These are phyloP conservation scores for Heliconius cydno DNA, from an alignment of 2,888 invertebrate genomes.

Conservation along the genomic window DNA sequence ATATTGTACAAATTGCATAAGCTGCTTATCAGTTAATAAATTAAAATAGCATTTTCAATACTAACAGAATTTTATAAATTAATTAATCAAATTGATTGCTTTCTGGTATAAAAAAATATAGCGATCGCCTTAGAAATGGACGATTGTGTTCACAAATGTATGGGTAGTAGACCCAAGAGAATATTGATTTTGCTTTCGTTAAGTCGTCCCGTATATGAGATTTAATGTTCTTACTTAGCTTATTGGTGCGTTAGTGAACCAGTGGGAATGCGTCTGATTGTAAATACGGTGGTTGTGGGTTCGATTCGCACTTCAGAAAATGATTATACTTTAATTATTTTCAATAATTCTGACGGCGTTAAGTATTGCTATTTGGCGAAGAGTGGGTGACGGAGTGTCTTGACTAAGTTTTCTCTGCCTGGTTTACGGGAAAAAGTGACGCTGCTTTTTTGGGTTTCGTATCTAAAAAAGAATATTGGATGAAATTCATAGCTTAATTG, in stretches of 20 bases:
- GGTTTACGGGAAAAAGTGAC: too few relatives aligned
- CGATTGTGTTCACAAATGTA: conserved; percentile 6
- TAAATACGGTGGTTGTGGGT: neutral
- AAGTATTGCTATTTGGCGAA: neutral
- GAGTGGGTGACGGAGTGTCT: neutral
- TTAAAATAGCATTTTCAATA: neutral
- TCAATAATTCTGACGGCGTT: neutral
- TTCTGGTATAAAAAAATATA: neutral
- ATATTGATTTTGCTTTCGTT: neutral
- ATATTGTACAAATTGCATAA: neutral
- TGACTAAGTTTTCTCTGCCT: neutral
- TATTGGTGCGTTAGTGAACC: neutral
- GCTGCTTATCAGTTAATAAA: neutral
- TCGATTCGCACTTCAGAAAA: neutral
- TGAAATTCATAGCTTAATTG: too few relatives aligned
- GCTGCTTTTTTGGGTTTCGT: too few relatives aligned
- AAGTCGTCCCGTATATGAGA: conserved; percentile 1
- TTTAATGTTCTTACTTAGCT: neutral
- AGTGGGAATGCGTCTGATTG: neutral
- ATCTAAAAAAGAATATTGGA: too few relatives aligned
- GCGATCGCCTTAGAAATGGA: neutral
- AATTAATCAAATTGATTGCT: neutral
- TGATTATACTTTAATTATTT: neutral
- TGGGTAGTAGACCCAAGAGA: neutral
- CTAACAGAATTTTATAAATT: neutral